Evolutionary conservation across 2,888 invertebrate species (phyloP).

Genomic region (Amphipoea oculea): DNA sequence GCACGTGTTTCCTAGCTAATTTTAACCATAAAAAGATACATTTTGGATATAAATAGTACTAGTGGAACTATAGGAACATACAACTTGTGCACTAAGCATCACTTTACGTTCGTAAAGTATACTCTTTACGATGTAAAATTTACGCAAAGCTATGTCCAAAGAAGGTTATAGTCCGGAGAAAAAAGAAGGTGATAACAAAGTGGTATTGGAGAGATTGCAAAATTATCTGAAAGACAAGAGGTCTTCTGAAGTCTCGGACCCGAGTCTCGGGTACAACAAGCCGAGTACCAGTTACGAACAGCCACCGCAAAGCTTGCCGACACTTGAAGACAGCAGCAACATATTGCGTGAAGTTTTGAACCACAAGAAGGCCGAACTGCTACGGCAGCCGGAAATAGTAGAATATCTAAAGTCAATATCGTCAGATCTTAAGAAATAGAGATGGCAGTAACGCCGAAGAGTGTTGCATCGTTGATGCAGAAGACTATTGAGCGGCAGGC

Average conservation of each 20-base stretch:
- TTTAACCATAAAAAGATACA: conserved; percentile 27
- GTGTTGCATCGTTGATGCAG: conserved; percentile 85
- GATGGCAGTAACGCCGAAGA: conserved; percentile 86
- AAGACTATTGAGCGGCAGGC: conserved; percentile 85
- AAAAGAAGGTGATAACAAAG: conserved; percentile 88
- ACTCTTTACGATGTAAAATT: conserved; percentile 68
- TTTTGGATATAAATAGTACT: conserved; percentile 5
- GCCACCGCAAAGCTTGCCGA: conserved; percentile 70
- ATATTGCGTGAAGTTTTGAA: conserved; percentile 86
- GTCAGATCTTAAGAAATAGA: conserved; percentile 83
- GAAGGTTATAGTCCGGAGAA: conserved; percentile 89
- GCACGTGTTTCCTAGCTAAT: conserved; percentile 72
- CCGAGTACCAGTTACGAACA: conserved; percentile 85
- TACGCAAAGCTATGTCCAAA: conserved; percentile 83
- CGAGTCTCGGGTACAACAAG: conserved; percentile 78
- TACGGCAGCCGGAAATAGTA: conserved; percentile 87
- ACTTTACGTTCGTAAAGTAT: conserved; percentile 15
- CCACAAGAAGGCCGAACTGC: conserved; percentile 86
- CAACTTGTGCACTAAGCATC: background rate
- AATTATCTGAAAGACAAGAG: conserved; percentile 88
- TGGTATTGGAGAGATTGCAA: conserved; percentile 87
- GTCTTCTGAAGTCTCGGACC: conserved; percentile 79
- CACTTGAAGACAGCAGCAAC: conserved; percentile 83
- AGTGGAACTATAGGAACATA: conserved; percentile 3
- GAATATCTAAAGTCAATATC: conserved; percentile 84